A percentile compares a stretch with the other conserved stretches of the same genome.
Evolutionary conservation across 2,888 invertebrate species (phyloP).

Genomic region (Cataglyphis livida): DNA sequence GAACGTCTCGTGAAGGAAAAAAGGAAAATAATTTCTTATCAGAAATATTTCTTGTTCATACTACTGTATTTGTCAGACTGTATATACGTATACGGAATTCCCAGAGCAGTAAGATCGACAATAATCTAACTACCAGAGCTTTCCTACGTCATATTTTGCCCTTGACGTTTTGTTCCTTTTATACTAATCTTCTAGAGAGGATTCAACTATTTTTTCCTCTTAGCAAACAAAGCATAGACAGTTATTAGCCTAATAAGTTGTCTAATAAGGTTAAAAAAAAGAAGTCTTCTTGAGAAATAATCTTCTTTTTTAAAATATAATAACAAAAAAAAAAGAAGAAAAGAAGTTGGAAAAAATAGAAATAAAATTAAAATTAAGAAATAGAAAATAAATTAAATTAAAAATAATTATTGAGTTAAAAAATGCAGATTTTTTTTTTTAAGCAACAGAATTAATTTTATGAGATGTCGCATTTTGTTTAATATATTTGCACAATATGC

Average conservation of each 20-base stretch:
- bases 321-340: not conserved
- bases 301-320: conserved; percentile 3
- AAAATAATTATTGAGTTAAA: not conserved
- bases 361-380: not conserved
- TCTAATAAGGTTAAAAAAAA: not conserved
- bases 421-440: not conserved
- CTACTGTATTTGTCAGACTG: not conserved
- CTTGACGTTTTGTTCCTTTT: conserved; percentile 35
- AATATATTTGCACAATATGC: not conserved
- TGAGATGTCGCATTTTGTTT: not conserved
- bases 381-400: not conserved
- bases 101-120: conserved; percentile 16
- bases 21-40: conserved; percentile 3
- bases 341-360: not conserved
- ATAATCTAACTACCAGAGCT: conserved; percentile 56
- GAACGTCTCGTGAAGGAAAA: not conserved
- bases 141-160: conserved; percentile 17
- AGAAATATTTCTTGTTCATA: not conserved
- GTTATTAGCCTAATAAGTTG: conserved; percentile 5
- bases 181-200: conserved; percentile 31
- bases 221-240: conserved; percentile 1
- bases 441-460: not conserved
- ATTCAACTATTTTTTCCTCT: conserved; percentile 17
- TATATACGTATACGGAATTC: conserved; percentile 5
- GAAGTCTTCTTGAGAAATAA: conserved; percentile 1